Evolutionary conservation across 1,140 invertebrate species (phyloP), one percentile per base, ranked within the genome.

Genomic region (Mactra quadrangularis): DNA sequence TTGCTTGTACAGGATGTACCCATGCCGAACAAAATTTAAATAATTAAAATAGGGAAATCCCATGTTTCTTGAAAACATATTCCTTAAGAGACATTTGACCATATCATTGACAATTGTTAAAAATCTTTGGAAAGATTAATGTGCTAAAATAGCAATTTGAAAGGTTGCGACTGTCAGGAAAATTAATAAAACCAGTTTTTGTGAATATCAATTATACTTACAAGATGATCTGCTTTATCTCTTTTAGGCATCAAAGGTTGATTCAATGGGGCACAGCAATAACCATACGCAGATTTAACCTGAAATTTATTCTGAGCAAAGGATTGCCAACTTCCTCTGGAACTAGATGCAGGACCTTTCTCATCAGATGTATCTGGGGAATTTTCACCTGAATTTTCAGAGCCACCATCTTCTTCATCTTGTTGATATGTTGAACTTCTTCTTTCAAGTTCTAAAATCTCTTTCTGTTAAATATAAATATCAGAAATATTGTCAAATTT

Each of bases 231-330:
- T 29, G 75, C 76, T 31, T 86, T 88, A 19, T 90, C 88, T 15
- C 62, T 75, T 82, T 90, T 89, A 3, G 85, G 78, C 25, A 91
- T 62, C 0, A 91, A 57, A 1, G 90, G 89, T 4, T 89, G 87
- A 0, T 84, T 85, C 19, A 91, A 52, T 2, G 85, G 77, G 0
- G 88, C 81, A 64, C 89, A 90, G 53, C 86, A 83, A 77, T 89
- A 90, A 29, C 83, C 84, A 59, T 87, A 76, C 17, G 84, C 74
- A 15, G 83, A 82, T 60, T 87, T 89, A 45, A 82, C 60, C 38
- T 87, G 82, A 52, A 90, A 90, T 29, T 70, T 78, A 0, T 84
- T 85, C 38, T 88, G 87, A 1, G 88, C 89, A 68, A 88, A 90
- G 22, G 60, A 57, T 0, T 85, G 70, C 84, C 89, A 90, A 45